phyloP scores from a whole-genome alignment of 2,888 invertebrate species.

The Andrena chrysosceles region DNA sequence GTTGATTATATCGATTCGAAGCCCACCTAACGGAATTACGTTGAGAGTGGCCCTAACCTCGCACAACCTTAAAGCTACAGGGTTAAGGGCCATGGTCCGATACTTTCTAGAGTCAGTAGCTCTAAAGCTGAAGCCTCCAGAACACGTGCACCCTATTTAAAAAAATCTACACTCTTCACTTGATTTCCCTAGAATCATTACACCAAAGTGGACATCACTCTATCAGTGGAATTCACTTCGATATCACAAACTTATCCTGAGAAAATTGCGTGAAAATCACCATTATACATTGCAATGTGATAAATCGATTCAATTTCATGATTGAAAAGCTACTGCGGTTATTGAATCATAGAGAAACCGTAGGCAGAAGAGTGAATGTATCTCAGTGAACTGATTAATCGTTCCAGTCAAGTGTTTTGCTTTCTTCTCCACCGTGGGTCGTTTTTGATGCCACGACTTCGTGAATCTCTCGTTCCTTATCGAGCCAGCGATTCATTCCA shows the following conservation, averaged over 20 bases:
- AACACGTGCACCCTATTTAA: not conserved
- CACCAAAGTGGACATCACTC: not conserved
- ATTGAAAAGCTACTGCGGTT: not conserved
- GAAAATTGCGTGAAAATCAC: not conserved
- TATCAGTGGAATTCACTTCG: not conserved
- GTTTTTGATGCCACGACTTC: not conserved
- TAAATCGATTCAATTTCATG: not conserved
- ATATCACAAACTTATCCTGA: not conserved
- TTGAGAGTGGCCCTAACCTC: slow-evolving; percentile 77
- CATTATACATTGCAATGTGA: not conserved
- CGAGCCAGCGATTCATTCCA: not conserved
- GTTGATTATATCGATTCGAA: slow-evolving; percentile 79
- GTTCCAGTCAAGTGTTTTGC: not conserved
- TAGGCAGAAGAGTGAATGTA: not conserved
- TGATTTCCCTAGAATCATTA: not conserved
- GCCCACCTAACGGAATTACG: slow-evolving; percentile 77
- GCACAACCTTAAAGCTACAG: slow-evolving; percentile 75
- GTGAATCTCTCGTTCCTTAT: not conserved
- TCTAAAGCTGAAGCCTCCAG: slow-evolving; percentile 20
- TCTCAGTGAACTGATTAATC: slow-evolving; percentile 24
- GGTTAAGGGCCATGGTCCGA: slow-evolving; percentile 52
- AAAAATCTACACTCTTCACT: not conserved
- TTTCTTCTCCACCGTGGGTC: not conserved
- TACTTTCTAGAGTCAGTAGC: slow-evolving; percentile 13
- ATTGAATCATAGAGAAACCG: not conserved